phyloP scores from a whole-genome alignment of 2,113 vertebrate species.

The Electrona antarctica region DNA sequence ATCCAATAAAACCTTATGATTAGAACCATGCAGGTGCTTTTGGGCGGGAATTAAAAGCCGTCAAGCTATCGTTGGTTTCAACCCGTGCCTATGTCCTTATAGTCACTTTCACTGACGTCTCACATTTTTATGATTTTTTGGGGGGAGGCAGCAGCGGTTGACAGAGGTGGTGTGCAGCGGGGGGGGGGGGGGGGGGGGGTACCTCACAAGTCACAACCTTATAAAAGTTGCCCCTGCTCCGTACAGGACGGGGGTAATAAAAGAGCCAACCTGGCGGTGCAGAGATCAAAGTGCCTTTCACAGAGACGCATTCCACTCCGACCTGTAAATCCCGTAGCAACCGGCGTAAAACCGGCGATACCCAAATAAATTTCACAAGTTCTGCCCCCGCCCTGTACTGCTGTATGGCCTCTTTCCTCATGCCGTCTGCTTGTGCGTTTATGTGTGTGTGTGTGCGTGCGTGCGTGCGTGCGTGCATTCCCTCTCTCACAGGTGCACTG shows the following conservation, averaged over 20 bases:
- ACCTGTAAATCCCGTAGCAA: conserved; percentile 78
- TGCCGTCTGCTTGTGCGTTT: not conserved
- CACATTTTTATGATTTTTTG: conserved; percentile 66
- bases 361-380: conserved; percentile 77
- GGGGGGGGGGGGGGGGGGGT: conserved; percentile 49
- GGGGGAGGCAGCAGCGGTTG: conserved; percentile 40
- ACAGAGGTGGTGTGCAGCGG: conserved; percentile 14
- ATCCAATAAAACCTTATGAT: not conserved
- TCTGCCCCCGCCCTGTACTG: conserved; percentile 38
- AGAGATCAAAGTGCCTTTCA: conserved; percentile 76
- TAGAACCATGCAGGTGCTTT: not conserved
- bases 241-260: conserved; percentile 64
- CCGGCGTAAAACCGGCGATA: conserved; percentile 71
- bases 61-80: conserved; percentile 18
- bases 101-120: conserved; percentile 57
- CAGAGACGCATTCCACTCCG: conserved; percentile 72
- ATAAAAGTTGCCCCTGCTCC: conserved; percentile 67
- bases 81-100: conserved; percentile 1
- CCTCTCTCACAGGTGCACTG: conserved; percentile 50
- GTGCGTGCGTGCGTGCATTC: conserved; percentile 6
- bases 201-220: conserved; percentile 67
- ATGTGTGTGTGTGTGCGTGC: not conserved
- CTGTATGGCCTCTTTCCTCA: not conserved
- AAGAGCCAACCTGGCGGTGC: conserved; percentile 59
- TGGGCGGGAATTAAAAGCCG: conserved; percentile 1